Evolutionary conservation across 2,888 invertebrate genomes (phyloP).

Genomic region (Cerastis rubricosa): DNA sequence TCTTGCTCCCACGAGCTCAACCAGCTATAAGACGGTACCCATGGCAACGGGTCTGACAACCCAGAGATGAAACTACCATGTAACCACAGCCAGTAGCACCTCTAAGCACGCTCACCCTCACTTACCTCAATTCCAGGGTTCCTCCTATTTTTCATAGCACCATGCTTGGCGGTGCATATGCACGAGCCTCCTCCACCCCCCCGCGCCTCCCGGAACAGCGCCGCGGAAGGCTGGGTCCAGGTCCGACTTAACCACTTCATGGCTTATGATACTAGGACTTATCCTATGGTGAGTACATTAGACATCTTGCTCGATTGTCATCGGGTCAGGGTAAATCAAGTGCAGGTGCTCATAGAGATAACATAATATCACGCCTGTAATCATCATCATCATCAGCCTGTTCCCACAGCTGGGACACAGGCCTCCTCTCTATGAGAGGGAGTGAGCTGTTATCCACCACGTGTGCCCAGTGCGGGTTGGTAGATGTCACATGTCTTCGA

Average conservation of each 20-base stretch:
- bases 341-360: neutral
- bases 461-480: too few relatives aligned
- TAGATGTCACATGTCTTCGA: too few relatives aligned
- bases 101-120: neutral
- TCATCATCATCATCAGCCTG: too few relatives aligned
- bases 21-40: too few relatives aligned
- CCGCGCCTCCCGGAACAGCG: slow-evolving; percentile 52
- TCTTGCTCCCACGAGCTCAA: neutral
- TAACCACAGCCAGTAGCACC: neutral
- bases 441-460: too few relatives aligned
- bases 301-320: neutral
- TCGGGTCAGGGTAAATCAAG: neutral
- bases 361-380: neutral
- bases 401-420: too few relatives aligned
- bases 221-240: slow-evolving; percentile 79
- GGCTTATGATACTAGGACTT: slow-evolving; percentile 86
- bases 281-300: slow-evolving; percentile 86
- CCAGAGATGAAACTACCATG: neutral
- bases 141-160: slow-evolving; percentile 71
- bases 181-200: slow-evolving; percentile 75
- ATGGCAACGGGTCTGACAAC: neutral
- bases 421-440: too few relatives aligned
- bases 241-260: slow-evolving; percentile 90
- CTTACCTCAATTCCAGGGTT: slow-evolving; percentile 68
- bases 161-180: slow-evolving; percentile 72